Conservation (phyloP, 2,797 vertebrate species). For the Clamator glandarius region DNA sequence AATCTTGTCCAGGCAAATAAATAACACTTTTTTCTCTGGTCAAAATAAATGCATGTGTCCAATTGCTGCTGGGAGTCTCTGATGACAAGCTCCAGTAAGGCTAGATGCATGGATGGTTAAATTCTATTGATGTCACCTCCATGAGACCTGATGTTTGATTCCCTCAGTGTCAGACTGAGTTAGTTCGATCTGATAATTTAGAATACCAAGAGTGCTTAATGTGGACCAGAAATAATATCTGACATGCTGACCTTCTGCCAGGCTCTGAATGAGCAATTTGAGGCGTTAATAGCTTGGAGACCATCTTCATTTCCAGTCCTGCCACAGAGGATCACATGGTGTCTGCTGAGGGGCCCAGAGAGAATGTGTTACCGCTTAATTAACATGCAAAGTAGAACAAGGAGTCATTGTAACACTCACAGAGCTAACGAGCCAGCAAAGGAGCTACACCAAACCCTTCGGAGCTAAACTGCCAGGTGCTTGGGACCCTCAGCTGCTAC, state of each 20-base stretch:
- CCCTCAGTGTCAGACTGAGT: conserved; percentile 31
- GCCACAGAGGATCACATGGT: background rate
- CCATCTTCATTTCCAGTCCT: conserved; percentile 24
- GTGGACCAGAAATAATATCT: conserved; percentile 13
- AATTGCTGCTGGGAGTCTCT: background rate
- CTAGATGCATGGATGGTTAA: background rate
- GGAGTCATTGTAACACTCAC: background rate
- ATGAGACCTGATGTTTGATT: conserved; percentile 31
- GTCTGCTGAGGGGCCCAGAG: background rate
- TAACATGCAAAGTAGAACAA: conserved; percentile 21
- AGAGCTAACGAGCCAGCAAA: background rate
- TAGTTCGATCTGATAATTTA: conserved; percentile 51
- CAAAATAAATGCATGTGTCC: background rate
- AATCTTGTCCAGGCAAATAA: background rate
- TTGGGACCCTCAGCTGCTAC: background rate
- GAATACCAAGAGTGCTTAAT: conserved; percentile 55
- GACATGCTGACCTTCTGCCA: conserved; percentile 13
- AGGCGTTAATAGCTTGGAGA: conserved; percentile 45
- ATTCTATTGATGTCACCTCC: conserved; percentile 35
- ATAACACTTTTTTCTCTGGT: background rate
- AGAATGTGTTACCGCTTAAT: conserved; percentile 20
- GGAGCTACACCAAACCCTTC: background rate
- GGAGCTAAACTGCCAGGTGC: background rate
- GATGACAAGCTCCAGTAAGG: background rate
- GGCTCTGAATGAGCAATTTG: conserved; percentile 52